A percentile compares a stretch with the other conserved stretches of the same genome.
These are phyloP conservation scores for Vombatus ursinus DNA, from an alignment of 2,113 vertebrate genomes.

Conservation along the genomic window DNA sequence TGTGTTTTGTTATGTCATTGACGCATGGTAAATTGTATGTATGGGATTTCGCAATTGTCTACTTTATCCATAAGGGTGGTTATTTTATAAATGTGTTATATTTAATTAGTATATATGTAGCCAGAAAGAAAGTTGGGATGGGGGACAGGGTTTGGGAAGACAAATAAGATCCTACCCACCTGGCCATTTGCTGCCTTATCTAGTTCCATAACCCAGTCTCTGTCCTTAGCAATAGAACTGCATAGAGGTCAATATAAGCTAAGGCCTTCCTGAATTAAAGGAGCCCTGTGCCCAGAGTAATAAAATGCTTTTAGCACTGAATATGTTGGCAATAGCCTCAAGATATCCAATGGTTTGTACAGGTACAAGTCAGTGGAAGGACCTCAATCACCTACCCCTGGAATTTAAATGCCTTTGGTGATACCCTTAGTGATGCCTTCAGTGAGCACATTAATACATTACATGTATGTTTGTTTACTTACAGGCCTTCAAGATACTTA, in stretches of 20 bases:
- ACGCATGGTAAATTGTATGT: slow-evolving; percentile 12
- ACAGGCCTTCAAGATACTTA: rapidly evolving
- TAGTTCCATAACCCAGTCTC: not conserved
- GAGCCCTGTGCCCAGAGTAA: not conserved
- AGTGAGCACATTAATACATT: rapidly evolving
- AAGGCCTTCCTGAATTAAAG: not conserved
- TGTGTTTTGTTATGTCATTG: slow-evolving; percentile 51
- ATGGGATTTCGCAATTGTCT: slow-evolving; percentile 2
- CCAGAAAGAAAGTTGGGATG: not conserved
- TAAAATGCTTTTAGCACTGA: not conserved
- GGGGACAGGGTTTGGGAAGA: not conserved
- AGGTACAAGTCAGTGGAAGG: not conserved
- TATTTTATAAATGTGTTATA: slow-evolving; percentile 61
- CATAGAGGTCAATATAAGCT: not conserved
- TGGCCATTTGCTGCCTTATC: not conserved
- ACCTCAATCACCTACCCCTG: rapidly evolving
- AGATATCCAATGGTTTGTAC: too few relatives aligned
- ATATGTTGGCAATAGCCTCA: not conserved
- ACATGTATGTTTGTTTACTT: rapidly evolving
- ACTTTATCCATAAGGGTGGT: slow-evolving; percentile 38
- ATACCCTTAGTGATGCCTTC: rapidly evolving
- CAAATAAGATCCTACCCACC: not conserved
- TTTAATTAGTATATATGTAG: slow-evolving; percentile 54
- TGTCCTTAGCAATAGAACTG: not conserved
- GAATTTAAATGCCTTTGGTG: not conserved